A percentile compares a stretch with the other conserved stretches of the same genome.
Evolutionary conservation across 2,113 vertebrate species (phyloP).

Genomic region (Prolemur simus): DNA sequence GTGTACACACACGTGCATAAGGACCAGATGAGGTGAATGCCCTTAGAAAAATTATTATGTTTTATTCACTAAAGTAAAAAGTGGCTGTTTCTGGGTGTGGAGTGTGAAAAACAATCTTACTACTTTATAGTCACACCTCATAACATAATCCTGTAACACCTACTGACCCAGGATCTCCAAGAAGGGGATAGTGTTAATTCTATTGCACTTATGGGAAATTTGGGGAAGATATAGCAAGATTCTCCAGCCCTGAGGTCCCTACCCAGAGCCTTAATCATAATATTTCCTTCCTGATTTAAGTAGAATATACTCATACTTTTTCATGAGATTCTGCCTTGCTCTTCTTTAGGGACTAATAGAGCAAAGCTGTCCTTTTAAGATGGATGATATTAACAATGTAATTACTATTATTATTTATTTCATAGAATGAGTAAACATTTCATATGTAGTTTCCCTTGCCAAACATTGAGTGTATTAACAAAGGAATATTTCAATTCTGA

Average conservation of each 20-base stretch:
- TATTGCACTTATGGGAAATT: slow-evolving; percentile 73
- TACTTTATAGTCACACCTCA: slow-evolving; percentile 77
- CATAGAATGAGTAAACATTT: neutral
- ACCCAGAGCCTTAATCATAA: neutral
- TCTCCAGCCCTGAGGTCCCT: neutral
- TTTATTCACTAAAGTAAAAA: slow-evolving; percentile 65
- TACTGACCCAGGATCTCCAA: slow-evolving; percentile 74
- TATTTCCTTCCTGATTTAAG: slow-evolving; percentile 2
- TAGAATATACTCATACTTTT: neutral
- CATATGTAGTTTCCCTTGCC: neutral
- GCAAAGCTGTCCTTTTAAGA: slow-evolving; percentile 4
- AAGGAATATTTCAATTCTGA: neutral
- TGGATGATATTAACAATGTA: neutral
- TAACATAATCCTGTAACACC: slow-evolving; percentile 79
- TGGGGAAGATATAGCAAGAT: slow-evolving; percentile 30
- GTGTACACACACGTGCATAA: neutral
- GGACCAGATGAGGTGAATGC: slow-evolving; percentile 24
- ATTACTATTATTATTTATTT: neutral
- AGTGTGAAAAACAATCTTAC: slow-evolving; percentile 75
- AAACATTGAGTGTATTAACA: neutral
- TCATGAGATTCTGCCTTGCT: neutral
- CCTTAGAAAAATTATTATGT: slow-evolving; percentile 36
- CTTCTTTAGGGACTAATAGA: neutral
- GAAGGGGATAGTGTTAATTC: slow-evolving; percentile 77
- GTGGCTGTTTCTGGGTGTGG: slow-evolving; percentile 64